A percentile compares a stretch with the other conserved stretches of the same genome.
Evolutionary conservation across 2,797 vertebrate genomes (phyloP).

Genomic region (Hyperoplus lanceolatus): DNA sequence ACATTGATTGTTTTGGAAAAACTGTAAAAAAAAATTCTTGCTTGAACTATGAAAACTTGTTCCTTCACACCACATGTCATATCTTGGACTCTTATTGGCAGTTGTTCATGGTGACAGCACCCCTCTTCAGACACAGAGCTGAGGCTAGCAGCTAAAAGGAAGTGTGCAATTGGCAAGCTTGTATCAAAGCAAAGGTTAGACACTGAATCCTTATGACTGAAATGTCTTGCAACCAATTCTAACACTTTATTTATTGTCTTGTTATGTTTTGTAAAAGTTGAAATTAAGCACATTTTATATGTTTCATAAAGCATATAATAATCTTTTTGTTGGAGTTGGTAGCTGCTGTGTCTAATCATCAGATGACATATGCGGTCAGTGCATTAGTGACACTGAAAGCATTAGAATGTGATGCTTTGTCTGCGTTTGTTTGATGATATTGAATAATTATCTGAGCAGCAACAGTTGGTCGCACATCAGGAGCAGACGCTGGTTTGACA

Average conservation of each 20-base stretch:
- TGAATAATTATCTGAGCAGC: not conserved
- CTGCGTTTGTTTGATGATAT: not conserved
- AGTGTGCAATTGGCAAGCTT: not conserved
- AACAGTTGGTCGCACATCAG: conserved; percentile 1
- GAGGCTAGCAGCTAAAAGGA: conserved; percentile 10
- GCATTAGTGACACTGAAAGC: not conserved
- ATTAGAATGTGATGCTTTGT: not conserved
- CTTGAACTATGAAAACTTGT: not conserved
- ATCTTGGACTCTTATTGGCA: not conserved
- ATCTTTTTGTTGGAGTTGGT: not conserved
- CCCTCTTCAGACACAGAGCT: not conserved
- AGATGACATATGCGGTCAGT: not conserved
- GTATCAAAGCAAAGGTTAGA: not conserved
- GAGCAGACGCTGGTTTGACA: not conserved
- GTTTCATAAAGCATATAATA: not conserved
- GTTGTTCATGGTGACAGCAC: not conserved
- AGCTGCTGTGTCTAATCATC: not conserved
- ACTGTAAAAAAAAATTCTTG: not conserved
- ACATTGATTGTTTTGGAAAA: not conserved
- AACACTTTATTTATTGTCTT: not conserved
- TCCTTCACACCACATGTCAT: not conserved
- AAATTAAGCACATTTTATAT: not conserved
- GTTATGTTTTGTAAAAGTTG: not conserved
- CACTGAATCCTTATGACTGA: conserved; percentile 4
- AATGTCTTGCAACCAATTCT: not conserved